phyloP scores from a whole-genome alignment of 2,797 vertebrate genomes.

The Corythornis leucogaster region DNA sequence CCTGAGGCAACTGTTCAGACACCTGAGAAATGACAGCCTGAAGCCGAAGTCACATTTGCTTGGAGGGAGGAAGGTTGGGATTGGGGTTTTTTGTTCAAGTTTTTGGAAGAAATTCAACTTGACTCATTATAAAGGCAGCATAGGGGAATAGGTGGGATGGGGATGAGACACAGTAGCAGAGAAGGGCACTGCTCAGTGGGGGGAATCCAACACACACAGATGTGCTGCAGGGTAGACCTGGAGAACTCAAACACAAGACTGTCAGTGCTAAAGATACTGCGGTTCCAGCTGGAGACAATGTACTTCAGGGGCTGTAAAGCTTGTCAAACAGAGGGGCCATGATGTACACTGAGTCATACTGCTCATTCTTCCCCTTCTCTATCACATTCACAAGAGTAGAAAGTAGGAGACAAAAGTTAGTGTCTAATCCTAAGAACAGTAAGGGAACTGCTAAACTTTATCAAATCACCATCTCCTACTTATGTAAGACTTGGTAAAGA shows the following conservation, averaged over 20 bases:
- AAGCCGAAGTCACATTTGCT: background rate
- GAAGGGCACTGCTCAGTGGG: background rate
- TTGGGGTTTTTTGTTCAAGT: background rate
- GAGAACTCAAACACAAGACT: background rate
- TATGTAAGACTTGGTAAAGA: background rate
- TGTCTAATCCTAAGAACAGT: background rate
- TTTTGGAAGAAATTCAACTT: constrained; percentile 10
- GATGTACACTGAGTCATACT: background rate
- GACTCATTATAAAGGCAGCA: background rate
- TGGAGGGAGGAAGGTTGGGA: background rate
- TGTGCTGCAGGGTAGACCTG: background rate
- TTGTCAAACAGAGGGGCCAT: background rate
- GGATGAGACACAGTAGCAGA: background rate
- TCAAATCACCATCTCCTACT: background rate
- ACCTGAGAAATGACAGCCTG: constrained; percentile 32
- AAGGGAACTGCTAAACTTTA: background rate
- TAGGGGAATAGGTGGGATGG: background rate
- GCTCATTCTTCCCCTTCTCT: background rate
- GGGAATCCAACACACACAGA: background rate
- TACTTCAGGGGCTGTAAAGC: background rate
- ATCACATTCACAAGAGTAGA: background rate
- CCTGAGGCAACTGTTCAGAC: background rate
- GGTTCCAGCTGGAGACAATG: background rate
- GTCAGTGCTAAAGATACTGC: background rate
- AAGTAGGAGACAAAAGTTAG: background rate